These are phyloP conservation scores for Gymnobelideus leadbeateri DNA, from an alignment of 2,113 vertebrate genomes.

Conservation along the genomic window DNA sequence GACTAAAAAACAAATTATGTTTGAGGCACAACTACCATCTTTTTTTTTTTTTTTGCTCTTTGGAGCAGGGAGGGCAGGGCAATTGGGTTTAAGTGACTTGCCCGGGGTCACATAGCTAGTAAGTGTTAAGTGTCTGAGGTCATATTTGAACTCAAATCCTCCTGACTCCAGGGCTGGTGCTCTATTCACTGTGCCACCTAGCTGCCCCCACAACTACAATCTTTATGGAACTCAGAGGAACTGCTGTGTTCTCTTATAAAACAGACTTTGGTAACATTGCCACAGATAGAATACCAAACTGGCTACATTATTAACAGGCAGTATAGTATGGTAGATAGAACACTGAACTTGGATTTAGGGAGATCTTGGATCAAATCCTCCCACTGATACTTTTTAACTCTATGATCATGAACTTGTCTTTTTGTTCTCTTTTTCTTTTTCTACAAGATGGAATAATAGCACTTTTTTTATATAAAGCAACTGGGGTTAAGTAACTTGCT, in stretches of 20 bases:
- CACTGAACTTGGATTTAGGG: not conserved
- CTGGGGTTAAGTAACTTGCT: no score
- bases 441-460: not conserved
- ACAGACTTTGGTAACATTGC: not conserved
- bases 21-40: not conserved
- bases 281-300: not conserved
- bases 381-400: not conserved
- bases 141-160: no score
- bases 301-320: not conserved
- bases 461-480: no score
- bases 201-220: not conserved
- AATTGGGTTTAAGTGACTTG: no score
- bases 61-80: no score
- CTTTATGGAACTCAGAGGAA: not conserved
- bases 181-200: no score
- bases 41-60: not conserved
- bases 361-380: not conserved
- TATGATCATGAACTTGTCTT: not conserved
- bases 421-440: not conserved
- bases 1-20: not conserved
- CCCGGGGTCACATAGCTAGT: no score
- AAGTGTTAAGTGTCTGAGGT: no score
- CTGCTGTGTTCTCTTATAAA: not conserved
- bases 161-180: no score
- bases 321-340: not conserved